phyloP scores from a whole-genome alignment of 2,888 invertebrate species.

The Amblyteles armatorius region DNA sequence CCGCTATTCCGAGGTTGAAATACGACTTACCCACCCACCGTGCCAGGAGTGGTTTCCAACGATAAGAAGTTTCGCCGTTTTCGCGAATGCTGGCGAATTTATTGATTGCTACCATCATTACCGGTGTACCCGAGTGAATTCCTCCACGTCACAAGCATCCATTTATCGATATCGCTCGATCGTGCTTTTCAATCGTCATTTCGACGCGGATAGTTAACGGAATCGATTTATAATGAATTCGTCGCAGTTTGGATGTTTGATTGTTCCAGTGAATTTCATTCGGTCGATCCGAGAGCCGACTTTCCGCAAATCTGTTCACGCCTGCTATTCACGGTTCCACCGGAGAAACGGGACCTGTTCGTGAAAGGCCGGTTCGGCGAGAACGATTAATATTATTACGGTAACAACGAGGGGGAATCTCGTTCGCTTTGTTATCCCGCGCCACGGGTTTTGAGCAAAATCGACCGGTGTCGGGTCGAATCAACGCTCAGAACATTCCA shows the following conservation, averaged over 20 bases:
- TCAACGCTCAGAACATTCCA: conserved; percentile 19
- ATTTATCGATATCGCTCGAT: background rate
- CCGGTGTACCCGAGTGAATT: conserved; percentile 5
- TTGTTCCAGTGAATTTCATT: conserved; percentile 31
- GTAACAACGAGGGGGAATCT: conserved; percentile 3
- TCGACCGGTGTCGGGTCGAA: background rate
- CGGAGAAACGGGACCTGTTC: conserved; percentile 18
- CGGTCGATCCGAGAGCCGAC: conserved; percentile 9
- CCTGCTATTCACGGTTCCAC: background rate
- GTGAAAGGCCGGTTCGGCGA: conserved; percentile 45
- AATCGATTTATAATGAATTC: conserved; percentile 34
- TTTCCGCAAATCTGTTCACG: background rate
- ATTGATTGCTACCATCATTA: conserved; percentile 62
- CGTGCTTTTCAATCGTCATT: conserved; percentile 13
- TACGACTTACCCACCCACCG: conserved; percentile 28
- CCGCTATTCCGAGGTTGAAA: conserved; percentile 7
- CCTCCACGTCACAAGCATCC: background rate
- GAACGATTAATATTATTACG: conserved; percentile 57
- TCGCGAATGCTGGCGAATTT: conserved; percentile 51
- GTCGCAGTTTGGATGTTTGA: conserved; percentile 14
- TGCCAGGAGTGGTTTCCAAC: conserved; percentile 55
- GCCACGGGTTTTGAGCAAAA: conserved; percentile 11
- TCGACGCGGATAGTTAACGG: background rate
- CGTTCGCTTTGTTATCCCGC: conserved; percentile 37
- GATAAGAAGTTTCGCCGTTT: conserved; percentile 57